Evolutionary conservation across 2,888 invertebrate species (phyloP), one percentile per base, ranked within the genome.

Genomic region (Proisotoma minuta): DNA sequence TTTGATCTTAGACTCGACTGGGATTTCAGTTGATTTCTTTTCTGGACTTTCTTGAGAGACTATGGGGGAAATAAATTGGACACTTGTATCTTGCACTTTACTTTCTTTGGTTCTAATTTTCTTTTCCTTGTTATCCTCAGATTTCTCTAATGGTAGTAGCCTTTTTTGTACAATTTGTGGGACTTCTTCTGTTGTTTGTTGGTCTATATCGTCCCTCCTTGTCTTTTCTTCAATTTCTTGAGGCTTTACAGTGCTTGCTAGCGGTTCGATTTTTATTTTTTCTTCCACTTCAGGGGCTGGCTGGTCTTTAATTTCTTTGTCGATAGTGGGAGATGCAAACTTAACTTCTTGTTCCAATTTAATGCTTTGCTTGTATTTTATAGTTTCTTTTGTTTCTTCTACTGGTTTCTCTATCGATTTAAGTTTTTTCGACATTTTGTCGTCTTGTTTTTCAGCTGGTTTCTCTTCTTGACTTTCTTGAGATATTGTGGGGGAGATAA

Each of bases 401-500:
- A 28, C 18, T 15, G n/a, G 22, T 39, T 39, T 54, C 24, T 34
- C 40, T 24, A 34, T 54, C 54, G 18, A 34, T 20, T 53, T 53
- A 10, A 15, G 34, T 34, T 34, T 34, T 8, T 10, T 34, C 15
- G 34, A 8, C n/a, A n/a, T n/a, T n/a, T n/a, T n/a, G n/a, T n/a
- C n/a, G n/a, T n/a, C n/a, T n/a, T n/a, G n/a, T n/a, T n/a, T n/a
- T n/a, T n/a, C n/a, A 10, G 15, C 34, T 10, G 15, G 8, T 34
- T 34, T 8, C 34, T 34, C 34, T 34, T 34, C 34, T 10, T 8
- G 8, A 10, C 15, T 34, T 15, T 34, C 34, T n/a, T n/a, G n/a
- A n/a, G n/a, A n/a, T n/a, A n/a, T n/a, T n/a, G n/a, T n/a, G 8
- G 50, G 50, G 8, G 50, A 50, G 8, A 50, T 24, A 50, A 50